Conservation (phyloP, 2,797 vertebrate species). For the Ptychadena robeensis region DNA sequence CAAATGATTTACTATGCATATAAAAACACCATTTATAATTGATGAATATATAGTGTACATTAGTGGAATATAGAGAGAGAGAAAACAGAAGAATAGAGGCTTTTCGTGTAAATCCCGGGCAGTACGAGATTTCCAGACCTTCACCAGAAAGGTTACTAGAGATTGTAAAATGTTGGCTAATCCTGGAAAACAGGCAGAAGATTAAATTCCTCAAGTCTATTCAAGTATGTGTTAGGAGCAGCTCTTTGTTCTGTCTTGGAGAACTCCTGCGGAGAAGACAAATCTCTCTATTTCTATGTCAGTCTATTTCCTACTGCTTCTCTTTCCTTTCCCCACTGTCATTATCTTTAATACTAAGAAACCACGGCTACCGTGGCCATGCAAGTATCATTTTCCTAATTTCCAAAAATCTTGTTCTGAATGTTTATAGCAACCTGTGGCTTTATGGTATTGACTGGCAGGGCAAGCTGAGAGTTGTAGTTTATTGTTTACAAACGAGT, state of each 20-base stretch:
- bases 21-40: too few species aligned
- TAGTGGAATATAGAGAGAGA: too few species aligned
- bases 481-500: not conserved
- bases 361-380: not conserved
- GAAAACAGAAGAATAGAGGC: not conserved
- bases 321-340: conserved; percentile 34
- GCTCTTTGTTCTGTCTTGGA: conserved; percentile 21
- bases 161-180: conserved; percentile 11
- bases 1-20: too few species aligned
- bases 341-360: not conserved
- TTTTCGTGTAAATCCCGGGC: not conserved
- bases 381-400: not conserved
- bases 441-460: not conserved
- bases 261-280: conserved; percentile 26
- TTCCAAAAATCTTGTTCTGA: not conserved
- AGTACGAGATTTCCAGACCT: not conserved
- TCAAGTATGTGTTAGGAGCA: conserved; percentile 14
- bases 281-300: conserved; percentile 16
- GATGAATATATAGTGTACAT: too few species aligned
- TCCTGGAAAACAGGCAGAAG: not conserved
- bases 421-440: not conserved
- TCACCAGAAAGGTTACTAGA: not conserved
- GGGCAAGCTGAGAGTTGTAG: not conserved
- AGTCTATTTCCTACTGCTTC: conserved; percentile 34
- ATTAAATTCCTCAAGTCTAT: conserved; percentile 1